phyloP scores from a whole-genome alignment of 2,797 vertebrate species.

The Clarias pachynema region DNA sequence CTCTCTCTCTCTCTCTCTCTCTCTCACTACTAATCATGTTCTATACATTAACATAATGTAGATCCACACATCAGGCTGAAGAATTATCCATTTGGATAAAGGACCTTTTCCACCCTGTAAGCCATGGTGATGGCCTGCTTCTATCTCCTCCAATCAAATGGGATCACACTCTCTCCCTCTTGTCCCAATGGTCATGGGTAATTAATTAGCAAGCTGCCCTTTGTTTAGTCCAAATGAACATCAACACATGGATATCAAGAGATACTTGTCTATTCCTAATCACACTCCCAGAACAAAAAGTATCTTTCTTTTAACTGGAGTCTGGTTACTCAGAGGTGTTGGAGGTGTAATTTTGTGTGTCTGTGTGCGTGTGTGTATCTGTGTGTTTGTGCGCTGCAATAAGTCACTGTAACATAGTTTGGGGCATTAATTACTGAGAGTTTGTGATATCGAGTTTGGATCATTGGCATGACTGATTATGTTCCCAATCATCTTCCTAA shows the following conservation, averaged over 20 bases:
- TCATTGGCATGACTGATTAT: neutral
- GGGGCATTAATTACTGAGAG: neutral
- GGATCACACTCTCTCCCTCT: conserved; percentile 32
- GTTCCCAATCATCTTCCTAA: neutral
- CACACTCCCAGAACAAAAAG: conserved; percentile 10
- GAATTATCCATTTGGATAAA: conserved; percentile 51
- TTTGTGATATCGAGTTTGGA: conserved; percentile 1
- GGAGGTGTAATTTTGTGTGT: neutral
- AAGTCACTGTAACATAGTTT: neutral
- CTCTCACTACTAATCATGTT: neutral
- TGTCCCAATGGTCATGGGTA: conserved; percentile 63
- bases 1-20: neutral
- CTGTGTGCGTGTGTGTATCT: no score
- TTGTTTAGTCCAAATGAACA: conserved; percentile 61
- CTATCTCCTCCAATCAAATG: conserved; percentile 47
- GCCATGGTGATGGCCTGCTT: conserved; percentile 56
- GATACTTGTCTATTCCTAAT: conserved; percentile 39
- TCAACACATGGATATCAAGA: conserved; percentile 55
- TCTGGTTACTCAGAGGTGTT: neutral
- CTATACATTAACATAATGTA: conserved; percentile 22
- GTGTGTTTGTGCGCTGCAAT: neutral
- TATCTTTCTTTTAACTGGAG: neutral
- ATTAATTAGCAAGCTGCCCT: conserved; percentile 67
- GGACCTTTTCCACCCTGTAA: conserved; percentile 50
- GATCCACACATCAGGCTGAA: conserved; percentile 31